These are phyloP conservation scores for Corydoras maculifer DNA, from an alignment of 2,113 vertebrate genomes.

Conservation along the genomic window DNA sequence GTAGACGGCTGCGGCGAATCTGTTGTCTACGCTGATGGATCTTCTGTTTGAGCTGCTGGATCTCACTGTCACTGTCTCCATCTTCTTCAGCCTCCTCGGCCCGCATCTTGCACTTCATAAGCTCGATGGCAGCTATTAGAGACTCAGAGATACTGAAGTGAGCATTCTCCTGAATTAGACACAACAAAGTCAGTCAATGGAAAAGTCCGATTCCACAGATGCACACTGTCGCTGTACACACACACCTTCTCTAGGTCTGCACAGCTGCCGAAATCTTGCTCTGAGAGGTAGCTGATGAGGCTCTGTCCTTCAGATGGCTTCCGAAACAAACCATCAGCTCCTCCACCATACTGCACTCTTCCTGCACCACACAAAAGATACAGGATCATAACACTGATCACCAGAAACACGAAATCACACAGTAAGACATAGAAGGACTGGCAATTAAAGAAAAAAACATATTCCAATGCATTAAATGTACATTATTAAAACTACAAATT, in stretches of 20 bases:
- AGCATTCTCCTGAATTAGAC: constrained; percentile 80
- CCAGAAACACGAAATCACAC: neutral
- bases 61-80: constrained; percentile 85
- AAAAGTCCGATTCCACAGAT: too few relatives aligned
- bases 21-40: constrained; percentile 88
- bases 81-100: constrained; percentile 74
- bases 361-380: constrained; percentile 57
- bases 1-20: constrained; percentile 75
- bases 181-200: too few relatives aligned
- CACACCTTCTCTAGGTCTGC: constrained; percentile 93
- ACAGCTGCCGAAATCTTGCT: constrained; percentile 98
- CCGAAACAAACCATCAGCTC: constrained; percentile 86
- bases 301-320: constrained; percentile 93
- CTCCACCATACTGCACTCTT: constrained; percentile 64
- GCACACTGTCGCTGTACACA: too few relatives aligned
- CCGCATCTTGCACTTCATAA: constrained; percentile 95
- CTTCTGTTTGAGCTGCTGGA: constrained; percentile 94
- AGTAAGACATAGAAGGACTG: neutral
- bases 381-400: neutral
- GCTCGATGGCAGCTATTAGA: constrained; percentile 92
- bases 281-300: constrained; percentile 96
- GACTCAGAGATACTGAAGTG: constrained; percentile 98
- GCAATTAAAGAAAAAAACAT: neutral
- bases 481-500: too few relatives aligned
- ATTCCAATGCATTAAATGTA: neutral